Evolutionary conservation across 92 coral and sea anemone genomes (phyloP).

Genomic region (Umimayanthus chanpuru): DNA sequence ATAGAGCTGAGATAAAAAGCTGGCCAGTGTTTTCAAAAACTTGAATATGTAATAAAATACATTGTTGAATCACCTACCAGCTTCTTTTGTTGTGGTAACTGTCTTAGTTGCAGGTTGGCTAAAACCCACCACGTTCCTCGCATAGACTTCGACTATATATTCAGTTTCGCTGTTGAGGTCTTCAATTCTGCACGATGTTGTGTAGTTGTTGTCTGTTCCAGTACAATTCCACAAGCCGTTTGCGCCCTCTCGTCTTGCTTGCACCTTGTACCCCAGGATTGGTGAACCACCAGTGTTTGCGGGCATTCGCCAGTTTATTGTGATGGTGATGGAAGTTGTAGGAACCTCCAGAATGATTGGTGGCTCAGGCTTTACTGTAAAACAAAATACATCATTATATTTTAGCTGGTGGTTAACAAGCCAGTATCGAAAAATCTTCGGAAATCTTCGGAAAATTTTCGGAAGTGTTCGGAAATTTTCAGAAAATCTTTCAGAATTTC

Average conservation of each 20-base stretch:
- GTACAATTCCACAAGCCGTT: not conserved
- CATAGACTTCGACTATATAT: not conserved
- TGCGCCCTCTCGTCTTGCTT: not conserved
- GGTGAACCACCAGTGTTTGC: not conserved
- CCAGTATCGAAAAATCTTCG: too few species aligned
- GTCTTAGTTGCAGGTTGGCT: not conserved
- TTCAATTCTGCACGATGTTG: not conserved
- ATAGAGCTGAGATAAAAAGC: too few species aligned
- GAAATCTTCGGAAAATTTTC: too few species aligned
- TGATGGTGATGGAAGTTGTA: not conserved
- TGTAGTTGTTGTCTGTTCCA: not conserved
- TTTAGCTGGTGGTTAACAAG: too few species aligned
- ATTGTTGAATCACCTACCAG: not conserved
- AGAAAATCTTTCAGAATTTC: too few species aligned
- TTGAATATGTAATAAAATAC: too few species aligned
- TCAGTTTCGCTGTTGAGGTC: not conserved
- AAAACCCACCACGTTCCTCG: not conserved
- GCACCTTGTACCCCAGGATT: not conserved
- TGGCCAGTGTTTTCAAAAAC: too few species aligned
- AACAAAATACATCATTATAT: not conserved
- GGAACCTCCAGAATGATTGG: not conserved
- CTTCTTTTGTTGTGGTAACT: not conserved
- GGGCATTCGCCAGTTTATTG: not conserved
- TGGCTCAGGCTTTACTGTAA: conserved; percentile 11
- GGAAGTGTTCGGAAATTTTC: too few species aligned